A percentile compares a stretch with the other conserved stretches of the same genome.
These are phyloP conservation scores for Drosophila nikananu DNA, from an alignment of 1,140 invertebrate genomes.

Conservation along the genomic window DNA sequence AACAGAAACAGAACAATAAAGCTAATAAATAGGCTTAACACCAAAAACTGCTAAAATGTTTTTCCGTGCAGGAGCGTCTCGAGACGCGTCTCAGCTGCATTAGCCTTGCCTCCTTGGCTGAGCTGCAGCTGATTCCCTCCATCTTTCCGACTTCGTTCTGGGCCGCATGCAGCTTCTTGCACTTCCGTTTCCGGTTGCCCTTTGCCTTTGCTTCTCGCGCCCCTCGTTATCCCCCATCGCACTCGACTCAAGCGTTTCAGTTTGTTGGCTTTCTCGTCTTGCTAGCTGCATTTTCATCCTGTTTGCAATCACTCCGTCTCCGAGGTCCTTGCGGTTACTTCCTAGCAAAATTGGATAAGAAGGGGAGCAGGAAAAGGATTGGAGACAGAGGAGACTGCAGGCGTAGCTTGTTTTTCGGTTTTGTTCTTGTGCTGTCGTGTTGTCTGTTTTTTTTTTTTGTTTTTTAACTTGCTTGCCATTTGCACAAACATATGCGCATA, in stretches of 20 bases:
- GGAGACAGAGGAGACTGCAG: slow-evolving; percentile 9
- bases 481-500: slow-evolving; percentile 79
- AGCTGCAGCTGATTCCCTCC: slow-evolving; percentile 32
- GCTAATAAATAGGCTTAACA: background rate
- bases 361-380: slow-evolving; percentile 3
- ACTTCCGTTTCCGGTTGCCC: slow-evolving; percentile 68
- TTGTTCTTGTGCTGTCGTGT: slow-evolving; percentile 26
- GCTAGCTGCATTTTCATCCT: slow-evolving; percentile 68
- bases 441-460: slow-evolving; percentile 16
- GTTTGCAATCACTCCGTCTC: slow-evolving; percentile 74
- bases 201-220: slow-evolving; percentile 1
- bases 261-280: slow-evolving; percentile 74
- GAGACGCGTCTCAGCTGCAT: slow-evolving; percentile 29
- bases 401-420: slow-evolving; percentile 35
- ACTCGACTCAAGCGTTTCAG: slow-evolving; percentile 41
- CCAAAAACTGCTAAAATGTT: background rate
- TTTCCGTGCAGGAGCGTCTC: slow-evolving; percentile 1
- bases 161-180: slow-evolving; percentile 55
- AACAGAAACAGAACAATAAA: no score
- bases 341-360: background rate
- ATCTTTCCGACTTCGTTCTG: slow-evolving; percentile 36
- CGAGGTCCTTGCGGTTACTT: slow-evolving; percentile 61
- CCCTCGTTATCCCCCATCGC: slow-evolving; percentile 3
- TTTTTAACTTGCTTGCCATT: slow-evolving; percentile 62
- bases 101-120: slow-evolving; percentile 54